Base-by-base conservation (phyloP, 2,113 vertebrate species). In the Paracanthobrama guichenoti region DNA sequence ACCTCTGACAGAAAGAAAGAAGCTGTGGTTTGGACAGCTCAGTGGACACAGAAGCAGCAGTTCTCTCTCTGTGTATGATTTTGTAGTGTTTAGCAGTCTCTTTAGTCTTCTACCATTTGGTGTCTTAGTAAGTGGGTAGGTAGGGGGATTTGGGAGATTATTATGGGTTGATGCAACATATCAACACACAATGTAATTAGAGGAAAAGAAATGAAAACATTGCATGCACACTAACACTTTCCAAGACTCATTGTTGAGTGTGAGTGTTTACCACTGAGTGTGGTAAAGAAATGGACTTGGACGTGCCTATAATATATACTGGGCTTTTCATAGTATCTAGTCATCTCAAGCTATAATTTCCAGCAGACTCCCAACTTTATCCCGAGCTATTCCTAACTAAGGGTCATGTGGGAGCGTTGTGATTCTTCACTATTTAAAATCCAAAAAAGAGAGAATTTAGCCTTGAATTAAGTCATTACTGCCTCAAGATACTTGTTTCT, bases 71-170 rank as follows among this genome's bases (percentile, higher is more conserved):
- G 18, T 28, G 46, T 59, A 53, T 72, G 88, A 79, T 85, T 86
- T 83, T 84, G 69, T 67, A 82, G 87, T 86, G 10, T 39, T 62
- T 28, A 69, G 39, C 64, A 67, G 78, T 55, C 31, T 75, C 53
- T 55, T 55, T 20, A 55, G 53, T 74, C 64, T 76, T 67, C 64
- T 42, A 59, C 28, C 28, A 22, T 67, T 64, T 69, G 24, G 48
- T 31, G 22, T 83, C 13, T 90, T 57, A 81, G 62, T 67, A 71
- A 55, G 79, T 42, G 88, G 85, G 79, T 87, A 81, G 81, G 73
- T 84, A 74, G 85, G 39, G 87, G 90, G 89, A 90, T 92, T 83
- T 83, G 87, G 90, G 90, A 92, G 90, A 89, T 91, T 89, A 90
- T 90, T 18, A 89, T 79, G 90, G 89, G 92, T 91, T 91, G 85